Base-by-base conservation (phyloP, 2,888 invertebrate species). In the Netelia melanura region DNA sequence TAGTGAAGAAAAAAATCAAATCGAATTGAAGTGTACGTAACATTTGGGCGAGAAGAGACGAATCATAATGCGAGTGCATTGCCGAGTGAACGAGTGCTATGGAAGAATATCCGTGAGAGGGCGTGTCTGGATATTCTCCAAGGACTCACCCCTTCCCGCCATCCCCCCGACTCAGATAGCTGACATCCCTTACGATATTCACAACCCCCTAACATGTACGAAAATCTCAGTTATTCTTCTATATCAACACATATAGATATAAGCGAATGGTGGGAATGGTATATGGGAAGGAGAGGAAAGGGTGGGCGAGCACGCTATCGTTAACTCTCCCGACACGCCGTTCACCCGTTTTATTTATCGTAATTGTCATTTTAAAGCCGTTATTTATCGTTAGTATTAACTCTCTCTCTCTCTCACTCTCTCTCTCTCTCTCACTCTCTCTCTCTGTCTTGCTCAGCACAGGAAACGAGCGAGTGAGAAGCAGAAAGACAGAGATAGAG, bases 331-430 rank as follows among this genome's bases (percentile, higher is more conserved):
- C 78, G 85, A 85, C 81, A 79, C 75, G 75, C 70, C 84, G 81
- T 65, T 78, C 61, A 38, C 44, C 21, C 84, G 78, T 81, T 82
- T 85, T 85, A 85, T 85, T 85, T 79, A 82, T 85, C 85, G 85
- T 85, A 85, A 85, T 85, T 85, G 85, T 85, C 82, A 82, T 82
- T 85, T 85, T 85, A 85, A 85, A 85, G 85, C 85, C 75, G 85
- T 85, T 85, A 85, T 85, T 85, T 85, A 85, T 85, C 70, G 82
- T 75, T 52, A 52, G 81, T 82, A 79, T 85, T 82, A 81, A 48
- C 82, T 58, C 81, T 30, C 5, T 30, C 30, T 30, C 5, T 5
- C 30, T 30, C 30, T 30, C 30, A 1, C 3, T 30, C 30, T 30
- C 30, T 3, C 30, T 30, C 3, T 30, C 82, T 58, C 81, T 30